phyloP scores from a whole-genome alignment of 2,888 invertebrate genomes.

The Pheosia gnoma region DNA sequence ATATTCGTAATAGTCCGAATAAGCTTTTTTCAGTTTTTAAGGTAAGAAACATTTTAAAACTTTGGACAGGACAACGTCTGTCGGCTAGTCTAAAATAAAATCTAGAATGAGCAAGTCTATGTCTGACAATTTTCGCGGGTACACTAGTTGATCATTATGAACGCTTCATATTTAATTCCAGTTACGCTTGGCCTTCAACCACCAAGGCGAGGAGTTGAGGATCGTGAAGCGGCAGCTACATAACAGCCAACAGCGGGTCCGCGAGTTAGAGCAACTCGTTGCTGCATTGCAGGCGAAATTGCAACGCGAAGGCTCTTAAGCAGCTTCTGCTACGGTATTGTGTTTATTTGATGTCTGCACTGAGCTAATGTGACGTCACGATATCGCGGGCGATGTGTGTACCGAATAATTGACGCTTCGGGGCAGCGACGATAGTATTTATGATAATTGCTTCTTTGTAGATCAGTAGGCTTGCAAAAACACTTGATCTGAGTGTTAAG shows the following conservation, averaged over 20 bases:
- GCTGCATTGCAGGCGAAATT: conserved; percentile 82
- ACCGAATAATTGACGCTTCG: neutral
- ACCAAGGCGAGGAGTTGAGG: conserved; percentile 91
- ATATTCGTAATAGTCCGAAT: too few species aligned
- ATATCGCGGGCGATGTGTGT: neutral
- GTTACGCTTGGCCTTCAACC: conserved; percentile 90
- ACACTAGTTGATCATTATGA: too few species aligned
- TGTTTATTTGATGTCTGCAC: conserved; percentile 14
- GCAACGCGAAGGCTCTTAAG: conserved; percentile 54
- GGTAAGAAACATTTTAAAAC: too few species aligned
- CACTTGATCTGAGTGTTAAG: neutral
- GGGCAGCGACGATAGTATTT: neutral
- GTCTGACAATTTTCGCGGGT: too few species aligned
- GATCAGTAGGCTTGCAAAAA: neutral
- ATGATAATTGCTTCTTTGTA: neutral
- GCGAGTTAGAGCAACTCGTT: conserved; percentile 91
- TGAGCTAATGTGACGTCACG: conserved; percentile 4
- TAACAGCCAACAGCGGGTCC: conserved; percentile 90
- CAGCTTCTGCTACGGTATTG: conserved; percentile 9
- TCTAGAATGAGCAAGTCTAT: too few species aligned
- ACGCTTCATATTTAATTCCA: conserved; percentile 56
- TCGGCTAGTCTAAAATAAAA: too few species aligned
- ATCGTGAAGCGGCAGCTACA: conserved; percentile 90
- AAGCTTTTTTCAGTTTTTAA: too few species aligned
- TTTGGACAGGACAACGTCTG: too few species aligned